A percentile compares a stretch with the other conserved stretches of the same genome.
phyloP scores from a whole-genome alignment of 2,888 invertebrate genomes.

The Serripes groenlandicus region DNA sequence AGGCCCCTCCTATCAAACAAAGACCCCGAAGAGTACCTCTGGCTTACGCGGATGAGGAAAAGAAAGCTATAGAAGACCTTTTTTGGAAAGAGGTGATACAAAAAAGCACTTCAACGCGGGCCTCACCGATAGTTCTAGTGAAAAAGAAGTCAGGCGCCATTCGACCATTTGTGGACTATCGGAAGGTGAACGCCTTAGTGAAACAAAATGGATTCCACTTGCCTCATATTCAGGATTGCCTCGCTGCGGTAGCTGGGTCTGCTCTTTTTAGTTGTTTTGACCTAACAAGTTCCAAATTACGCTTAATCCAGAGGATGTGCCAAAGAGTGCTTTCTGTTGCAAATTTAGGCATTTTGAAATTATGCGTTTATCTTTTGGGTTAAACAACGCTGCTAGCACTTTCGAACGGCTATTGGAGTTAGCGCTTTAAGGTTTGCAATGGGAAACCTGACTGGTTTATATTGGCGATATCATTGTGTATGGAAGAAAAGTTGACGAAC shows the following conservation, averaged over 20 bases:
- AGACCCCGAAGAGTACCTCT: too few relatives aligned
- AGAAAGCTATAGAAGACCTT: too few relatives aligned
- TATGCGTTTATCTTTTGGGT: not conserved
- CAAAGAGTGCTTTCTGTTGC: not conserved
- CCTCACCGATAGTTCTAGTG: too few relatives aligned
- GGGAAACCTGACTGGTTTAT: not conserved
- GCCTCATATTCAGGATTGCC: not conserved
- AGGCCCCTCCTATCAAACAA: too few relatives aligned
- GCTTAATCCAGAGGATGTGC: not conserved
- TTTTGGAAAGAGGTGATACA: too few relatives aligned
- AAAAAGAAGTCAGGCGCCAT: too few relatives aligned
- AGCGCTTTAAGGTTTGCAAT: not conserved
- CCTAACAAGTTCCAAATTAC: not conserved
- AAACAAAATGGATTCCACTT: not conserved
- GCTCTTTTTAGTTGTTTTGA: not conserved
- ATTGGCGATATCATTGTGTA: not conserved
- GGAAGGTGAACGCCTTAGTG: too few relatives aligned
- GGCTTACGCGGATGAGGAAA: too few relatives aligned
- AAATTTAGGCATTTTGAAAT: not conserved
- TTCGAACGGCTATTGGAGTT: not conserved
- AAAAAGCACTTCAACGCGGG: too few relatives aligned
- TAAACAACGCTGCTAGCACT: not conserved
- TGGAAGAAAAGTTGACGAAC: not conserved
- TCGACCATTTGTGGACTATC: too few relatives aligned
- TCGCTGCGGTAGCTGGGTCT: not conserved